Percentiles rank a stretch among this genome's conserved stretches.
These are phyloP conservation scores for Odobenus rosmarus DNA, from an alignment of 2,113 vertebrate species.

Conservation along the genomic window DNA sequence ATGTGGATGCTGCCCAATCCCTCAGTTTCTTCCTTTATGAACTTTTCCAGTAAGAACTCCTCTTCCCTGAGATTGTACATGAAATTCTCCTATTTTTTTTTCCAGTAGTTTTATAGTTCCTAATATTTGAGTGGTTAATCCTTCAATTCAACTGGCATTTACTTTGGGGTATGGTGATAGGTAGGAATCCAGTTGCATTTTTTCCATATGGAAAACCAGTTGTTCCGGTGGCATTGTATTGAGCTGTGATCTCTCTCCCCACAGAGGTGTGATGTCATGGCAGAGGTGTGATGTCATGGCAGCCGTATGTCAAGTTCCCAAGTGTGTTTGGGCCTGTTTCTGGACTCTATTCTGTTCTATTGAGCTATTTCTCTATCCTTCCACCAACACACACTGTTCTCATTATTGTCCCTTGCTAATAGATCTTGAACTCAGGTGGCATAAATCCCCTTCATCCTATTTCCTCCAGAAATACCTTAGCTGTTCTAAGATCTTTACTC, in stretches of 20 bases:
- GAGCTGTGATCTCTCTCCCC: neutral
- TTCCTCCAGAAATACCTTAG: neutral
- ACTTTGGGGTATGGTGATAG: neutral
- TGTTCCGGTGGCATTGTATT: neutral
- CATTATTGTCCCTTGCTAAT: neutral
- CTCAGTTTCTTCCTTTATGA: neutral
- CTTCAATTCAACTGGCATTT: neutral
- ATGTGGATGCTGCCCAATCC: neutral
- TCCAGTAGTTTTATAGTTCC: neutral
- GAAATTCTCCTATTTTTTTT: neutral
- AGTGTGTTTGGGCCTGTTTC: neutral
- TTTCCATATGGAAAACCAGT: neutral
- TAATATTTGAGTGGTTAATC: neutral
- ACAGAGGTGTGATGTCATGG: too few species aligned
- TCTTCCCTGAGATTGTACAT: neutral
- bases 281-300: neutral
- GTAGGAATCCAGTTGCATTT: neutral
- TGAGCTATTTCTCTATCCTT: neutral
- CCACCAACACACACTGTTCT: neutral
- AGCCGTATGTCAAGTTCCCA: neutral
- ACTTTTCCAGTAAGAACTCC: neutral
- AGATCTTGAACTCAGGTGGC: neutral
- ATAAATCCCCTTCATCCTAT: too few species aligned
- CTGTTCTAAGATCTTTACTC: neutral
- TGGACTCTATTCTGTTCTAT: neutral